A percentile compares a stretch with the other conserved stretches of the same genome.
These are phyloP conservation scores for Ichneumoninae sp. DNA, from an alignment of 2,888 invertebrate genomes.

Conservation along the genomic window DNA sequence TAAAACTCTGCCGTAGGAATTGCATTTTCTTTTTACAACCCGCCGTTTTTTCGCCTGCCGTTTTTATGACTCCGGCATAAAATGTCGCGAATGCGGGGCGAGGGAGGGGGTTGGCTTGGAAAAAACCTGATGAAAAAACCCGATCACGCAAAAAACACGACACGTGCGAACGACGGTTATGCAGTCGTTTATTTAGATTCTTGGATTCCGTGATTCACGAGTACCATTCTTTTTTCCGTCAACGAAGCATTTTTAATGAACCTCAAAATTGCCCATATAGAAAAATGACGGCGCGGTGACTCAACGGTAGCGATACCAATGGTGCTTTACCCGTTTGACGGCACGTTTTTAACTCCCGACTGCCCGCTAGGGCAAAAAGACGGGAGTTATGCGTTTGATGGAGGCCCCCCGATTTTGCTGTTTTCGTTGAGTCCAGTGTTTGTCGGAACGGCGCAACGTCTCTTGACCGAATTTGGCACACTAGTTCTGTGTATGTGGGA, in stretches of 20 bases:
- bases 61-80: conserved; percentile 60
- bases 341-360: too few relatives aligned
- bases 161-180: conserved; percentile 61
- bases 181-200: conserved; percentile 38
- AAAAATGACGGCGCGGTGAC: too few relatives aligned
- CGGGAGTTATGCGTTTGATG: too few relatives aligned
- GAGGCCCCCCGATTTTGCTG: too few relatives aligned
- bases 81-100: conserved; percentile 39
- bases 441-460: too few relatives aligned
- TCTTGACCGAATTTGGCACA: too few relatives aligned
- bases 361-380: too few relatives aligned
- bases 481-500: too few relatives aligned
- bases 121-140: conserved; percentile 26
- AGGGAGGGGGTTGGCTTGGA: conserved; percentile 35
- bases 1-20: conserved; percentile 35
- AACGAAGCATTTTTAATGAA: neutral
- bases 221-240: neutral
- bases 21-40: conserved; percentile 55
- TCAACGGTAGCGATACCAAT: too few relatives aligned
- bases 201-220: conserved; percentile 27
- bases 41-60: conserved; percentile 34
- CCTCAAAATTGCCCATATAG: neutral
- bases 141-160: conserved; percentile 46
- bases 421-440: too few relatives aligned
- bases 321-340: too few relatives aligned